Percentiles rank a stretch among this genome's conserved stretches.
Conservation (phyloP, 37 sponge, comb jelly and placozoan genomes). For the Hexactinellida sp. region DNA sequence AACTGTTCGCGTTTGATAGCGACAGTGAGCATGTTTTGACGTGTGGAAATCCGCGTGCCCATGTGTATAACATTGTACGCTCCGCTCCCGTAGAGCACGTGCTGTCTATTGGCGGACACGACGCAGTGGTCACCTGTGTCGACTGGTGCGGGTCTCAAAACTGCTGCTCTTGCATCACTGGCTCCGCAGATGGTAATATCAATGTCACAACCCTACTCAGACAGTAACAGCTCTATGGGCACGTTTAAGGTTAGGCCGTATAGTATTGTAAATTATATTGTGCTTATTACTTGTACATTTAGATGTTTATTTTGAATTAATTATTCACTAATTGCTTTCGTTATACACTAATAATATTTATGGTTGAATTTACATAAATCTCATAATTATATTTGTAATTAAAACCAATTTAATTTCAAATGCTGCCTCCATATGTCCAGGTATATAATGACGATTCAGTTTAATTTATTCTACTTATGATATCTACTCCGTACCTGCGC, state of each 20-base stretch:
- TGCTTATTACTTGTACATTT: neutral
- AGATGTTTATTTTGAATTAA: neutral
- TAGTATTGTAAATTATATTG: neutral
- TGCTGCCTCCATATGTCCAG: no score
- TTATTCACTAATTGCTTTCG: neutral
- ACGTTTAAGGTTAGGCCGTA: neutral
- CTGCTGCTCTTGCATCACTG: conserved; percentile 11
- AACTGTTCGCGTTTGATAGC: neutral
- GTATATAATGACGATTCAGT: no score
- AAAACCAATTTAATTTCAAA: no score
- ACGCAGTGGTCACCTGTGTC: neutral
- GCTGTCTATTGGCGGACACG: neutral
- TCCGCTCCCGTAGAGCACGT: neutral
- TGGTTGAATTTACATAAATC: no score
- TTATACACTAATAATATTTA: no score
- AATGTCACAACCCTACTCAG: neutral
- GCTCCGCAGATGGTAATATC: neutral
- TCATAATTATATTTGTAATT: no score
- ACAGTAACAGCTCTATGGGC: neutral
- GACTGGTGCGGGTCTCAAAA: neutral
- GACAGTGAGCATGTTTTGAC: conserved; percentile 15
- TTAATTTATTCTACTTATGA: no score
- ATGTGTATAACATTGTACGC: neutral
- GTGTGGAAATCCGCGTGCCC: neutral
- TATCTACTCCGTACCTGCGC: no score